Evolutionary conservation across 2,113 vertebrate species (phyloP).

Genomic region (Paratilapia polleni): DNA sequence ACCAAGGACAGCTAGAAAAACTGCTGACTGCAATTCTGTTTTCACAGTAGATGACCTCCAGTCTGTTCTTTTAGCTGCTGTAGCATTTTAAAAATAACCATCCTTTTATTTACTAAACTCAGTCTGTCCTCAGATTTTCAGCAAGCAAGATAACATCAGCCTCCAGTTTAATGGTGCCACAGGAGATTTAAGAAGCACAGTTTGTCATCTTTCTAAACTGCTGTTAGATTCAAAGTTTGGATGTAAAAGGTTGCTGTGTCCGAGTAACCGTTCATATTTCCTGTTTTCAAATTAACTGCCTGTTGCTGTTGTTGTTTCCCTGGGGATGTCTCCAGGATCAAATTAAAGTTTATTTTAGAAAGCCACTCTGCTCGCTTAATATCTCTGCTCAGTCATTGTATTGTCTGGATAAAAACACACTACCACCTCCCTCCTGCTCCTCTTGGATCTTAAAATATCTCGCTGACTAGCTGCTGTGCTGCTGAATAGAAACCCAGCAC

Average conservation of each 20-base stretch:
- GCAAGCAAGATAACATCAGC: neutral
- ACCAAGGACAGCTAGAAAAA: neutral
- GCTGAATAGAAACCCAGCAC: neutral
- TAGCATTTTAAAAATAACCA: neutral
- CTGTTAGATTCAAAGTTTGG: neutral
- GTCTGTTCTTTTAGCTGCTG: neutral
- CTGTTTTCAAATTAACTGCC: neutral
- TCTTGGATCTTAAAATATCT: slow-evolving; percentile 1
- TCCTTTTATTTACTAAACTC: neutral
- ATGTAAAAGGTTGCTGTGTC: neutral
- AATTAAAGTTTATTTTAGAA: slow-evolving; percentile 18
- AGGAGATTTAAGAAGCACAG: neutral
- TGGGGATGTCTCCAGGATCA: slow-evolving; percentile 2
- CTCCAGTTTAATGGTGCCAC: neutral
- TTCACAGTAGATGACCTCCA: slow-evolving; percentile 5
- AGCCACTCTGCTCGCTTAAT: neutral
- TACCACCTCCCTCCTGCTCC: neutral
- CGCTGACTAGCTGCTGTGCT: neutral
- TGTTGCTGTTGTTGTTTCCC: neutral
- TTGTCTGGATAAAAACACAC: neutral
- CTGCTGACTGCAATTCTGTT: neutral
- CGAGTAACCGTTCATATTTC: neutral
- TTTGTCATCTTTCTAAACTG: neutral
- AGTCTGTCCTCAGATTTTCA: neutral
- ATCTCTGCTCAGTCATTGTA: slow-evolving; percentile 7